Conservation (phyloP, 2,888 invertebrate species). For the Cosmia trapezina region DNA sequence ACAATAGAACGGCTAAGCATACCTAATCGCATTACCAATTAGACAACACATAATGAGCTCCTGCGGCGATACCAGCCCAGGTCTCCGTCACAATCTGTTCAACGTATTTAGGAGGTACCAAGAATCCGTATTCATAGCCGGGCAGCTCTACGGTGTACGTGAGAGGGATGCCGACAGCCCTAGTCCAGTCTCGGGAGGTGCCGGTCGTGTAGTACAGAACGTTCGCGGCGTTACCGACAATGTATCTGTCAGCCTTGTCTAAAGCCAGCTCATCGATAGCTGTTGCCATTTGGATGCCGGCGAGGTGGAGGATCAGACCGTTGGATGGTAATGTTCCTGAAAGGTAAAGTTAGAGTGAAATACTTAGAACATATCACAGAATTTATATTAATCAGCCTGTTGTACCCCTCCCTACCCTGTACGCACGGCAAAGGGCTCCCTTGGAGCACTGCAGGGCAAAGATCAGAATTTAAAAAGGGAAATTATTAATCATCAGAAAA, state of each 20-base stretch:
- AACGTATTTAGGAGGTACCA: slow-evolving; percentile 90
- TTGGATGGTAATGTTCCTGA: slow-evolving; percentile 88
- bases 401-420: no score
- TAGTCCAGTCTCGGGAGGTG: slow-evolving; percentile 93
- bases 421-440: no score
- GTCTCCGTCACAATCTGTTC: slow-evolving; percentile 91
- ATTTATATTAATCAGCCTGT: no score
- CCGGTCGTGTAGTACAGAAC: slow-evolving; percentile 91
- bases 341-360: slow-evolving; percentile 19
- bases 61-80: slow-evolving; percentile 90
- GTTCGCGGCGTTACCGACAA: slow-evolving; percentile 90
- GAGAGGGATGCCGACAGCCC: slow-evolving; percentile 89
- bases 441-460: no score
- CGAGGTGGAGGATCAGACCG: slow-evolving; percentile 82
- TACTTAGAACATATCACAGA: not conserved
- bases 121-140: slow-evolving; percentile 89
- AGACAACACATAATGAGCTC: slow-evolving; percentile 76
- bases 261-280: slow-evolving; percentile 85
- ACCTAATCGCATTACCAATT: slow-evolving; percentile 57
- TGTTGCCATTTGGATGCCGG: slow-evolving; percentile 82
- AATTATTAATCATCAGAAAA: no score
- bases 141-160: slow-evolving; percentile 93
- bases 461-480: no score
- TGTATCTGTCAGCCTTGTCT: slow-evolving; percentile 83
- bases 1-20: slow-evolving; percentile 15